Evolutionary conservation across 2,113 vertebrate genomes (phyloP), one percentile per base, ranked within the genome.

Genomic region (Dasyprocta punctata): DNA sequence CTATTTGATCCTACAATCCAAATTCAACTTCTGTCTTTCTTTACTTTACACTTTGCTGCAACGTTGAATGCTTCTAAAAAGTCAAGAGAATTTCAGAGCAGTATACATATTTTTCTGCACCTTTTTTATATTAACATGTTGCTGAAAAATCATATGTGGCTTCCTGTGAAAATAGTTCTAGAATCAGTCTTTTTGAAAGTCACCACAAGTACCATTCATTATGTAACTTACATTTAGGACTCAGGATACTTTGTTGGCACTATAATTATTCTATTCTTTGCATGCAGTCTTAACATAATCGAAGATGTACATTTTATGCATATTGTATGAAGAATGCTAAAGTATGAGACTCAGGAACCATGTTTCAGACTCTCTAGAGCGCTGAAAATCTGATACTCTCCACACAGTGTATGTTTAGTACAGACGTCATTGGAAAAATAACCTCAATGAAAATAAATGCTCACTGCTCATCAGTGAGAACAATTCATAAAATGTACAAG

Each of bases 11-110:
- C 22, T 95, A 41, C 49, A 91, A 93, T 90, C 77, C 77, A 41
- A 65, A 90, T 88, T 88, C 82, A 96, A 77, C 63, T 86, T 93
- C 49, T 82, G 26, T 89, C 58, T 96, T 94, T 17, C 28, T 75
- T 89, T 69, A 84, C 52, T 95, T 95, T 78, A 8, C 47, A 65
- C 93, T 92, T 92, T 92, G 58, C 54, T 85, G 47, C 38, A 65
- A 28, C 36, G 8, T 58, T 47, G 10, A 86, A 89, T 84, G 54
- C 73, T 81, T 94, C 95, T 85, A 44, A 81, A 65, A 85, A 67
- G 30, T 12, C 60, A 81, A 71, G 69, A 61, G 61, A 67, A 86
- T 95, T 95, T 95, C 75, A 85, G 30, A 75, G 54, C 16, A 93
- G 54, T 0, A 33, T 1, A 30, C 19, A 78, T 11, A n/a, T 81